These are phyloP conservation scores for Taeniopygia guttata DNA, from an alignment of 2,797 vertebrate species.

Conservation along the genomic window DNA sequence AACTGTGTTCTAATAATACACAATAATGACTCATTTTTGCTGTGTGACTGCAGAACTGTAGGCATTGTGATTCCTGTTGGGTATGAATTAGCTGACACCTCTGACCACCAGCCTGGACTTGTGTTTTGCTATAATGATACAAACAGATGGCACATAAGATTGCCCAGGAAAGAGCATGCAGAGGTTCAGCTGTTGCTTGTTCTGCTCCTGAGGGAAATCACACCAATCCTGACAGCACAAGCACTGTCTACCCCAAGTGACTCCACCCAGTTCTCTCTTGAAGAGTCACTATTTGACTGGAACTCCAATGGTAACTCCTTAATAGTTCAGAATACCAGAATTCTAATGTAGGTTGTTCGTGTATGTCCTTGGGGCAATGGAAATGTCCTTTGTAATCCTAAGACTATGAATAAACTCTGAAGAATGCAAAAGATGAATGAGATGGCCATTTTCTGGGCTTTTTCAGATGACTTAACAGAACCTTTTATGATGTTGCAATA, in stretches of 20 bases:
- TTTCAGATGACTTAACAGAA: not conserved
- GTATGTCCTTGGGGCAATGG: not conserved
- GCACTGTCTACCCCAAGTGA: not conserved
- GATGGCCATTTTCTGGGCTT: not conserved
- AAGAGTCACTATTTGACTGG: not conserved
- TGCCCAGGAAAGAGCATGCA: not conserved
- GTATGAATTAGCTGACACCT: not conserved
- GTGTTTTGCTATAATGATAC: fast-evolving
- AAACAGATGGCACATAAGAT: not conserved
- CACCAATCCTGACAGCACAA: not conserved
- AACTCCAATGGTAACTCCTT: not conserved
- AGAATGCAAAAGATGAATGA: not conserved
- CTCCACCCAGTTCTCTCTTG: not conserved
- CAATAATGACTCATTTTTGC: not conserved
- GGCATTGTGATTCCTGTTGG: not conserved
- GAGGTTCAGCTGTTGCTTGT: not conserved
- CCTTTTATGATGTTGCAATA: not conserved
- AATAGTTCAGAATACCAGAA: not conserved
- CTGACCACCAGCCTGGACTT: not conserved
- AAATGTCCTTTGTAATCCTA: not conserved
- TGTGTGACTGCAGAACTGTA: not conserved
- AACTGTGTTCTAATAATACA: too few species aligned
- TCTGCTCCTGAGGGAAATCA: not conserved
- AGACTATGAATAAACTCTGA: not conserved
- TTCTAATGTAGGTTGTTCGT: not conserved